These are phyloP conservation scores for Teleiodes luculella DNA, from an alignment of 2,888 invertebrate genomes.

Conservation along the genomic window DNA sequence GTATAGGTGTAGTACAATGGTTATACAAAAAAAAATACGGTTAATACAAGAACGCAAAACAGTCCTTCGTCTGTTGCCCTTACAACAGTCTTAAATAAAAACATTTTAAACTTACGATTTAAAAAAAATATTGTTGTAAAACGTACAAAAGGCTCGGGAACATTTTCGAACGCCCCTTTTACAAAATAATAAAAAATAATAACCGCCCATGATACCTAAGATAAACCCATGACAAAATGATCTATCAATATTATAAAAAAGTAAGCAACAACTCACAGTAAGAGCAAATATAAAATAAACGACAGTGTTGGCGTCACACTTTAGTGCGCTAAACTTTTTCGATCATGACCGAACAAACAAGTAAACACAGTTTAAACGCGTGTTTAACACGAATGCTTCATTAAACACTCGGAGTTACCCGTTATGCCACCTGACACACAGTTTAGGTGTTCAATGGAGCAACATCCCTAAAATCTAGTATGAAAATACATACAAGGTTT, in stretches of 20 bases:
- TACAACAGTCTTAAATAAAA: conserved; percentile 7
- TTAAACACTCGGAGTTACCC: too few species aligned
- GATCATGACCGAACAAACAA: too few species aligned
- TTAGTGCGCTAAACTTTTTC: too few species aligned
- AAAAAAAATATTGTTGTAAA: conserved; percentile 4
- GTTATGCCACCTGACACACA: too few species aligned
- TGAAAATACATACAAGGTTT: too few species aligned
- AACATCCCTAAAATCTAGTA: too few species aligned
- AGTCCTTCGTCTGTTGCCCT: not conserved
- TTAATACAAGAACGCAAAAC: not conserved
- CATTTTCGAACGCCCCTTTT: not conserved
- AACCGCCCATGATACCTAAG: not conserved
- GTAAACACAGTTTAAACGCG: too few species aligned
- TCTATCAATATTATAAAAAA: not conserved
- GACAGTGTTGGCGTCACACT: too few species aligned
- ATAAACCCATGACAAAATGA: not conserved
- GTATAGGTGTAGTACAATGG: not conserved
- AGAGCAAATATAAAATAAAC: not conserved
- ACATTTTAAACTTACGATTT: not conserved
- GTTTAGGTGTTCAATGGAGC: too few species aligned
- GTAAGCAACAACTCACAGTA: not conserved
- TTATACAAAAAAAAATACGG: not conserved
- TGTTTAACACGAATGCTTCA: too few species aligned
- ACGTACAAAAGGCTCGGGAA: not conserved
- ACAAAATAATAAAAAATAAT: not conserved